Evolutionary conservation across 2,113 vertebrate species (phyloP), one percentile per base, ranked within the genome.

Genomic region (Tachuris rubrigastra): DNA sequence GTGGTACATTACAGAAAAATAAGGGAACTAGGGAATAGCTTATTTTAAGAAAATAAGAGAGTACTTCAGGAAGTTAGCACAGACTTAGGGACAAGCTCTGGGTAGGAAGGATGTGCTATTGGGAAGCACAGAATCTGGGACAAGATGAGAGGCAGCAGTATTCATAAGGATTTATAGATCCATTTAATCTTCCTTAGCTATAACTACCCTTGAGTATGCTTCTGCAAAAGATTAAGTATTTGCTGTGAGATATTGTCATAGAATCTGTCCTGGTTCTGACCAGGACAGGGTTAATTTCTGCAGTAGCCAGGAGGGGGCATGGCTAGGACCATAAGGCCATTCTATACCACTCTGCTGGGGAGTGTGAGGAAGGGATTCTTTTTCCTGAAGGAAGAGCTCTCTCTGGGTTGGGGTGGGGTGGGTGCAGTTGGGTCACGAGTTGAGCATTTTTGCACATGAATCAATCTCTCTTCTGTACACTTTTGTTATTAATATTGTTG

Each of bases 341-440:
- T 67, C 46, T 52, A 5, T 25, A 46, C 6, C 46, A 30, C 28
- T 28, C 52, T 59, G 37, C 16, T 2, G 1, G 10, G 44, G 19
- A 13, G 20, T 66, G n/a, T 10, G 0, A 0, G 60, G 27, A 67
- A 67, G 19, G 8, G 37, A n/a, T 10, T 33, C 5, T 39, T 80
- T 55, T 59, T n/a, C 37, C 23, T 19, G 37, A 39, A 59, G 27
- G 33, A 81, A 58, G 15, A 28, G 9, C 39, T 81, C 27, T 81
- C 33, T 39, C 74, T n/a, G 66, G 23, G 16, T 1, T 67, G 46
- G 46, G 10, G 4, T 68, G 46, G 62, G 6, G 20, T 20, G 3
- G 69, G 7, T 0, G 1, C 13, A 9, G 10, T 1, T 10, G 17
- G 20, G 21, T 27, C 0, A 0, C 0, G 0, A 60, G 47, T 19